Conservation (phyloP, 2,888 invertebrate species). For the Mesorhabditis spiculigera region DNA sequence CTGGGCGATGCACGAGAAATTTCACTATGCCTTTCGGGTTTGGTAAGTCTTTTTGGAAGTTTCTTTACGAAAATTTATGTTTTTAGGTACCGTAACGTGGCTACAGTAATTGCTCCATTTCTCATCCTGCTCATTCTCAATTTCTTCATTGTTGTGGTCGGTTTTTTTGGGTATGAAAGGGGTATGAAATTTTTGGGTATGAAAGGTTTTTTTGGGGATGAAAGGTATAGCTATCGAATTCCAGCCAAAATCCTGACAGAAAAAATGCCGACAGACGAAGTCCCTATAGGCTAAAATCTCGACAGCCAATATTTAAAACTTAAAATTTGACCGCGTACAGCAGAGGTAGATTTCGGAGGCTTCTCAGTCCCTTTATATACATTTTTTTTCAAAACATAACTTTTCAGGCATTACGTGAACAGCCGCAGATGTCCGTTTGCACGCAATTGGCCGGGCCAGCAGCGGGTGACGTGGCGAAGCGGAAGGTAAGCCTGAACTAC, state of each 20-base stretch:
- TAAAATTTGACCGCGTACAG: too few relatives aligned
- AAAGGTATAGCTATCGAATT: too few relatives aligned
- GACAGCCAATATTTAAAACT: too few relatives aligned
- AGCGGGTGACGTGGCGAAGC: not conserved
- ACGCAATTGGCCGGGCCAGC: not conserved
- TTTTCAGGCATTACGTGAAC: not conserved
- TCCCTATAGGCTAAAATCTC: too few relatives aligned
- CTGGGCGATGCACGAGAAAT: not conserved
- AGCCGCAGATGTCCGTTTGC: not conserved
- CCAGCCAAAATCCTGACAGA: too few relatives aligned
- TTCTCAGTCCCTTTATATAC: too few relatives aligned
- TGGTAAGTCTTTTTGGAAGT: constrained; percentile 9
- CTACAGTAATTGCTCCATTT: constrained; percentile 54
- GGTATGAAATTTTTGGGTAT: not conserved
- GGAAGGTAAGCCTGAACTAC: not conserved
- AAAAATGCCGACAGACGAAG: too few relatives aligned
- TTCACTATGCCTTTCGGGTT: not conserved
- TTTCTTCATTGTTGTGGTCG: constrained; percentile 38
- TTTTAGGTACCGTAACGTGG: constrained; percentile 54
- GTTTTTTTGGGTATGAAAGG: not conserved
- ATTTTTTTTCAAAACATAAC: not conserved
- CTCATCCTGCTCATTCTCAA: constrained; percentile 49
- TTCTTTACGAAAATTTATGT: not conserved
- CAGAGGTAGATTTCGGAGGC: too few relatives aligned
- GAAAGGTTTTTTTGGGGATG: too few relatives aligned